phyloP scores from a whole-genome alignment of 2,797 vertebrate genomes.

The Pogoniulus pusillus region DNA sequence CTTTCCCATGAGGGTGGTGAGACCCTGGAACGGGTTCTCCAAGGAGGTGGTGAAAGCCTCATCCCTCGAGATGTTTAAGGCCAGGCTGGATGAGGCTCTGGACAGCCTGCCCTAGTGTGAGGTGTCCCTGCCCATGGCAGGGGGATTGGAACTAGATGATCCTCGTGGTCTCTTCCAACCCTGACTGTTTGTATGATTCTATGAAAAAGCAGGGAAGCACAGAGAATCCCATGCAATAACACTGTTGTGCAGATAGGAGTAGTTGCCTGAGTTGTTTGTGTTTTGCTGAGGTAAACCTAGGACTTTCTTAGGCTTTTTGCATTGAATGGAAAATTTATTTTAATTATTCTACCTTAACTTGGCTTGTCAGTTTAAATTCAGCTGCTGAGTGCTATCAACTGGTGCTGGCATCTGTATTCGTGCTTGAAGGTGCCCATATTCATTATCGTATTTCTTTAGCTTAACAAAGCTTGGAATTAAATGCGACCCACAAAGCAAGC shows the following conservation, averaged over 20 bases:
- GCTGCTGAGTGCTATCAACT: constrained; percentile 5
- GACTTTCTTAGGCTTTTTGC: neutral
- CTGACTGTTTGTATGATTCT: no score
- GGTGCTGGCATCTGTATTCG: constrained; percentile 47
- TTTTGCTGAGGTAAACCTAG: neutral
- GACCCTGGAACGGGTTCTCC: no score
- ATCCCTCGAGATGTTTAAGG: no score
- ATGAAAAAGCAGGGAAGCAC: neutral
- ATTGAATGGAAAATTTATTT: constrained; percentile 37
- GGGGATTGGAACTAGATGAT: no score
- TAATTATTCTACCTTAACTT: constrained; percentile 44
- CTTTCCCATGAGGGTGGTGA: no score
- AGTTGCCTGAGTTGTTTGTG: neutral
- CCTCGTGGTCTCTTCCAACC: no score
- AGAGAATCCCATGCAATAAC: neutral
- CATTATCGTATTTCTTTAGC: constrained; percentile 59
- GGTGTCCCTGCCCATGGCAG: no score
- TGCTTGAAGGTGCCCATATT: constrained; percentile 57
- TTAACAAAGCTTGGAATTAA: constrained; percentile 71
- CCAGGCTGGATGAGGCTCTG: no score
- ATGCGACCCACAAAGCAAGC: constrained; percentile 50
- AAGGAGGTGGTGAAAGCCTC: no score
- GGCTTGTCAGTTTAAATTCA: constrained; percentile 51
- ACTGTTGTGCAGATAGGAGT: neutral
- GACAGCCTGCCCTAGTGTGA: no score